Evolutionary conservation across 2,888 invertebrate species (phyloP), one percentile per base, ranked within the genome.

Genomic region (Copidosoma aretas): DNA sequence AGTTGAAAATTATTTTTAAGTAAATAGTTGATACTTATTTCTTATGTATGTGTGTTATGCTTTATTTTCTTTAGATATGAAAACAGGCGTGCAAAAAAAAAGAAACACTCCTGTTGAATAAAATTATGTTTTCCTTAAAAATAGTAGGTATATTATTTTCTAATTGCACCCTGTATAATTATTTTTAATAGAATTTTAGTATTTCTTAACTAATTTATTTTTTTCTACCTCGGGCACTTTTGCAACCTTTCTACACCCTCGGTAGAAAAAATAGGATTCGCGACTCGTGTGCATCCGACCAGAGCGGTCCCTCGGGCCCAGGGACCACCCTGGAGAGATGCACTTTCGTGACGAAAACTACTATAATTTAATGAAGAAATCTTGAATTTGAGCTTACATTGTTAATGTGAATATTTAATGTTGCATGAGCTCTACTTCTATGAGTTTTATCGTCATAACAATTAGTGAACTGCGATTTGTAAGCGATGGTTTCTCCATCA

Each of bases 1-100:
- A 49, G 22, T 56, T 64, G 39, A 68, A 49, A 57, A 49, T 64
- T 43, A 21, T 64, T 53, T 46, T 59, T 57, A 66, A 60, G 49
- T 66, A 22, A 51, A 56, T 22, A 49, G 54, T 49, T 25, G 24
- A 61, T 61, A 54, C 21, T 67, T 57, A 46, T 60, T 61, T 64
- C 51, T 53, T 67, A 41, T 41, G 60, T 66, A 67, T 57, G 54
- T 64, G 60, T 70, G 63, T 39, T 63, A 49, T 49, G 70, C 66
- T 69, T 70, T 25, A 60, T 70, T 71, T 71, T 63, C 54, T 63
- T 51, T 60, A 62, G 56, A 63, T 67, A 69, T 70, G 54, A 46
- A 46, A 46, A 46, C 25, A 10, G 54, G 32, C 8, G 32, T 32
- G 32, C 32, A 8, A 32, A 32, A 32, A 32, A 32, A 32, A 32